These are phyloP conservation scores for Brachycybe producta DNA, from an alignment of 2,888 invertebrate species.

Conservation along the genomic window DNA sequence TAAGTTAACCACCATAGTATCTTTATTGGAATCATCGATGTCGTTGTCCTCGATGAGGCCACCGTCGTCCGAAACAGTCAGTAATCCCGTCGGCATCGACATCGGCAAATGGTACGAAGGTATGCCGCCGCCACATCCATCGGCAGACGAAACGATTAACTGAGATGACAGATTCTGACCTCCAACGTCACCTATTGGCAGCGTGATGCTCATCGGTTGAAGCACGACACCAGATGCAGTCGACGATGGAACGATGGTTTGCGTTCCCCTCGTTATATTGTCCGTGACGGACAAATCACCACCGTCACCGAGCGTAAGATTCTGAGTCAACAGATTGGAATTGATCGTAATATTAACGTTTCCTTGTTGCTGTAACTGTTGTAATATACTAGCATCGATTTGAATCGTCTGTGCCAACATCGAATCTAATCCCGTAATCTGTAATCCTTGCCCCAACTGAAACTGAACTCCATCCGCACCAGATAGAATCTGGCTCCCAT, in stretches of 20 bases:
- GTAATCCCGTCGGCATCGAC: not conserved
- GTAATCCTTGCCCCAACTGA: slow-evolving; percentile 32
- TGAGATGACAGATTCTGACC: slow-evolving; percentile 31
- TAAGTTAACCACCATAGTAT: slow-evolving; percentile 6
- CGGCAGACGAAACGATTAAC: slow-evolving; percentile 21
- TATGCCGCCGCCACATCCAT: not conserved
- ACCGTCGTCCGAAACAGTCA: not conserved
- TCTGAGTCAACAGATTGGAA: not conserved
- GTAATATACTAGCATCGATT: slow-evolving; percentile 38
- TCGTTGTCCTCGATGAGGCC: not conserved
- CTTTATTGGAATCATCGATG: not conserved
- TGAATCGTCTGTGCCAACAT: slow-evolving; percentile 35
- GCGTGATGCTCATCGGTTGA: not conserved
- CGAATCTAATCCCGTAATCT: slow-evolving; percentile 35
- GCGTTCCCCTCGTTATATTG: too few species aligned
- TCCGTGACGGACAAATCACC: too few species aligned
- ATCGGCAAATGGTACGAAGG: too few species aligned
- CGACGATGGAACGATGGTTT: too few species aligned
- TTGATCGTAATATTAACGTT: slow-evolving; percentile 31
- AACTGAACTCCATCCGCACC: slow-evolving; percentile 32
- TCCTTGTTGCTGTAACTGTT: slow-evolving; percentile 35
- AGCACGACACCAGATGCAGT: not conserved
- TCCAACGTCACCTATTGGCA: not conserved
- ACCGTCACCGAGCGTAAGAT: not conserved
- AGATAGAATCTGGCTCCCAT: slow-evolving; percentile 28